Base-by-base conservation (phyloP, 2,888 invertebrate genomes). In the Xanthorhoe spadicearia region DNA sequence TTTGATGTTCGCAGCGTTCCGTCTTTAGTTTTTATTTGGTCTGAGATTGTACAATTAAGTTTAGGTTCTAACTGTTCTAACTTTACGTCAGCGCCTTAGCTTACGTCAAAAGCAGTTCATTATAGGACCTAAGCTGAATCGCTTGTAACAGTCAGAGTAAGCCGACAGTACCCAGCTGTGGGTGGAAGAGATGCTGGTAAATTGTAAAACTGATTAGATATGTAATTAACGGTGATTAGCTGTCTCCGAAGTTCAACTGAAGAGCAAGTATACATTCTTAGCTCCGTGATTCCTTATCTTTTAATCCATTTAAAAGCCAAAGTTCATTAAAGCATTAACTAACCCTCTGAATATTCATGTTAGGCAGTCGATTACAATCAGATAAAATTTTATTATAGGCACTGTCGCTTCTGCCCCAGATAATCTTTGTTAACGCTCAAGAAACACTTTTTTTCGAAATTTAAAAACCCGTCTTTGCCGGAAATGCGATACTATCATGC, bases 401-500 rank as follows among this genome's bases (percentile, higher is more conserved):
- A 73, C 65, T 73, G 74, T 67, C 75, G 66, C 71, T 68, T 82
- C 81, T 82, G 68, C 10, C 43, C 43, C 23, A 58, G 55, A 65
- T 85, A 81, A 76, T 89, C 88, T 84, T 69, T 84, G 84, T 68
- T 66, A 74, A 75, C 78, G 79, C 81, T 83, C 80, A 82, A 84
- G 83, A 82, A 84, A 83, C 84, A 82, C 78, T 81, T 84, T 90
- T 86, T 89, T 87, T 85, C 53, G 43, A 83, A 80, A 82, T 81
- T 82, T 83, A 82, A 82, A 84, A 84, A 83, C 83, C 78, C 72
- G 78, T 78, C 79, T 82, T 84, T 85, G 86, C 89, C 91, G 91
- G 91, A 92, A 88, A 88, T 83, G 86, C 81, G 90, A 92, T 92
- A 86, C 83, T 82, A 92, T 91, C 91, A 82, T 83, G 84, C 83